Percentiles rank a stretch among this genome's conserved stretches.
These are phyloP conservation scores for Hymenopus coronatus DNA, from an alignment of 2,888 invertebrate genomes.

Conservation along the genomic window DNA sequence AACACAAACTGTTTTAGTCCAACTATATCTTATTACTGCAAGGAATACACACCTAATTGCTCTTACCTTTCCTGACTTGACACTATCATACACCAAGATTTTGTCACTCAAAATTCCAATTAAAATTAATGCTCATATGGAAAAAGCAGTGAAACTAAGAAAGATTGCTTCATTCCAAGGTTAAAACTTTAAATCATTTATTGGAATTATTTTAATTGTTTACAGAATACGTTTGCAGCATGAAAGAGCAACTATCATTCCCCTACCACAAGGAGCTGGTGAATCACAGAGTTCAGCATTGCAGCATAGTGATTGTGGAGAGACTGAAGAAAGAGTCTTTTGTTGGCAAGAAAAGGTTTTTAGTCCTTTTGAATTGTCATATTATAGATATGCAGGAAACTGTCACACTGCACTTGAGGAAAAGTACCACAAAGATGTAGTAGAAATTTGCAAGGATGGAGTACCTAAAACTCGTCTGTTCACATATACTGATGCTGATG, in stretches of 20 bases:
- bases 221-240: constrained; percentile 32
- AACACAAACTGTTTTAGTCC: no score
- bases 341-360: constrained; percentile 73
- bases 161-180: no score
- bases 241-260: constrained; percentile 32
- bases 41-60: no score
- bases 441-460: constrained; percentile 42
- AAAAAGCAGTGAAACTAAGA: no score
- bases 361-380: constrained; percentile 55
- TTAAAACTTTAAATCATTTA: no score
- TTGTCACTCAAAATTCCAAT: no score
- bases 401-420: constrained; percentile 62
- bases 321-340: constrained; percentile 48
- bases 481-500: constrained; percentile 60
- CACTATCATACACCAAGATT: no score
- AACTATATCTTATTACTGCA: no score
- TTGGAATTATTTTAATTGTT: neutral
- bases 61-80: no score
- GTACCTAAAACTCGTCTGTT: constrained; percentile 47
- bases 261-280: constrained; percentile 17
- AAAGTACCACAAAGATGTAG: constrained; percentile 51
- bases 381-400: constrained; percentile 55
- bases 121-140: no score
- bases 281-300: neutral
- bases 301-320: neutral